Conservation (phyloP, 2,888 invertebrate genomes). For the Tetrapedia diversipes region DNA sequence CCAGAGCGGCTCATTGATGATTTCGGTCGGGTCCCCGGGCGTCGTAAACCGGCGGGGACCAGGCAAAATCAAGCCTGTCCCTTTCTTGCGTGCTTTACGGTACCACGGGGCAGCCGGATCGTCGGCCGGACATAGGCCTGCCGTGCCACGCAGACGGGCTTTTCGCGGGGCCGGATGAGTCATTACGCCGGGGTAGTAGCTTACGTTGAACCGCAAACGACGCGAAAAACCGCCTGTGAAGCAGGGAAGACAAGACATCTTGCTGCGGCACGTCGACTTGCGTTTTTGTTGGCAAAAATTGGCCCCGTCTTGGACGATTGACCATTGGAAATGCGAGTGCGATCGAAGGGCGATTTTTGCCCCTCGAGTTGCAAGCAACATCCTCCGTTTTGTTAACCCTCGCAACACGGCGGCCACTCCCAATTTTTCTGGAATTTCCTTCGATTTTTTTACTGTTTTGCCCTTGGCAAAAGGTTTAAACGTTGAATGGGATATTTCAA, state of each 20-base stretch:
- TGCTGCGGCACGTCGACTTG: constrained; percentile 33
- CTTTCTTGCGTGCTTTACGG: constrained; percentile 66
- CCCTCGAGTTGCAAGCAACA: neutral
- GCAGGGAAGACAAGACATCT: constrained; percentile 36
- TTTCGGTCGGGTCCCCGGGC: constrained; percentile 59
- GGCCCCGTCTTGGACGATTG: constrained; percentile 49
- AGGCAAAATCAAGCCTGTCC: constrained; percentile 60
- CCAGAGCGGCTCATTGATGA: constrained; percentile 60
- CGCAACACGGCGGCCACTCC: too few species aligned
- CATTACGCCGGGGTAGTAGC: constrained; percentile 49
- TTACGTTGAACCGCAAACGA: constrained; percentile 55
- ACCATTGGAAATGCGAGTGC: constrained; percentile 41
- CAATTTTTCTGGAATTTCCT: too few species aligned
- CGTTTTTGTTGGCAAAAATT: constrained; percentile 48
- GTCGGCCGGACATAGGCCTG: constrained; percentile 50
- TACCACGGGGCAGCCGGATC: constrained; percentile 57
- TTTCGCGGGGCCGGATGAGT: constrained; percentile 56
- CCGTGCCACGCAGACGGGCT: constrained; percentile 37
- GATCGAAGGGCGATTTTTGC: neutral
- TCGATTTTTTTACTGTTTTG: too few species aligned
- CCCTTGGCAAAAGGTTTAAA: too few species aligned
- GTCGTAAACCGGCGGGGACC: constrained; percentile 38
- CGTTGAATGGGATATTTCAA: too few species aligned
- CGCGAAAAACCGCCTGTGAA: constrained; percentile 49
- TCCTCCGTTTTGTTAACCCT: too few species aligned